A percentile compares a stretch with the other conserved stretches of the same genome.
These are phyloP conservation scores for Styela clava DNA, from an alignment of 23 tunicate species.

Conservation along the genomic window DNA sequence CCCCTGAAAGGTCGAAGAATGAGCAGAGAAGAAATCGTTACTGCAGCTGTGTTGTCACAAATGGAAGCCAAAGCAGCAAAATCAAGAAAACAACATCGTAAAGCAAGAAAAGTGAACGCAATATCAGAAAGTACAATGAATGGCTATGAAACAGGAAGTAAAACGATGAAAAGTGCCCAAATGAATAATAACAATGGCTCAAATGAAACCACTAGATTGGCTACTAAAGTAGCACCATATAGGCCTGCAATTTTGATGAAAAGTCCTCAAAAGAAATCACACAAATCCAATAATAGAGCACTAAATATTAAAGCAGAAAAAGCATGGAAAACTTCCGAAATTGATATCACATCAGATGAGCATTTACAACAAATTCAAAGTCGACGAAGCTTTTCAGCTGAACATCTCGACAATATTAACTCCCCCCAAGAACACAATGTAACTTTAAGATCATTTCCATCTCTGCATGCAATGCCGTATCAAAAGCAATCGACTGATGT, in stretches of 20 bases:
- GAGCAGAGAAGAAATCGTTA: slow-evolving; percentile 32
- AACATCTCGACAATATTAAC: not conserved
- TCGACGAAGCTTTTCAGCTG: not conserved
- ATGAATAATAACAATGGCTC: not conserved
- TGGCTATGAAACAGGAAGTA: not conserved
- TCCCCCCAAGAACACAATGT: not conserved
- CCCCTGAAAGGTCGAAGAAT: not conserved
- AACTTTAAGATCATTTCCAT: not conserved
- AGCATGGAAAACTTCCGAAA: not conserved
- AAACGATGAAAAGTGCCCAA: not conserved
- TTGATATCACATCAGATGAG: not conserved
- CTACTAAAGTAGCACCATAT: not conserved
- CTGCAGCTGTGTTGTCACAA: slow-evolving; percentile 22
- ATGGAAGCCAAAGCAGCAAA: slow-evolving; percentile 16
- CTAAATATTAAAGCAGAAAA: not conserved
- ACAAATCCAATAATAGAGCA: not conserved
- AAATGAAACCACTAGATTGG: not conserved
- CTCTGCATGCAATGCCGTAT: not conserved
- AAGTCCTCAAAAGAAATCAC: not conserved
- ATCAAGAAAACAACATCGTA: not conserved
- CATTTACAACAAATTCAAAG: not conserved
- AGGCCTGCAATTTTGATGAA: not conserved
- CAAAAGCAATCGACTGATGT: not conserved
- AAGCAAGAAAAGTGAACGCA: not conserved
- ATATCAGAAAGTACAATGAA: not conserved